phyloP scores from a whole-genome alignment of 2,113 vertebrate species.

The Nothoprocta perdicaria region DNA sequence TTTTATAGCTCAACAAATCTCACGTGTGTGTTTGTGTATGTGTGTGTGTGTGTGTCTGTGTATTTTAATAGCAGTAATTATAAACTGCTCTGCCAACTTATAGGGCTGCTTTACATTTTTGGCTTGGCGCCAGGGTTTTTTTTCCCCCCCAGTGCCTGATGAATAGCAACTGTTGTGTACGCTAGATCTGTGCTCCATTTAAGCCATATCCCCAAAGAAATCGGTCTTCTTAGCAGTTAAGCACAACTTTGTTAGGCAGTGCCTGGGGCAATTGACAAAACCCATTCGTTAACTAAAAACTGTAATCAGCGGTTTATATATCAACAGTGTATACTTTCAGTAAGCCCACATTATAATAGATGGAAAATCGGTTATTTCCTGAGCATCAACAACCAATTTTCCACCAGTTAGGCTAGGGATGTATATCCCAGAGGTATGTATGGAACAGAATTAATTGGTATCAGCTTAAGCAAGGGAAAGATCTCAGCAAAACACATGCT shows the following conservation, averaged over 20 bases:
- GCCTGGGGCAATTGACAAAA: constrained; percentile 60
- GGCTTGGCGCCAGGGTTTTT: constrained; percentile 68
- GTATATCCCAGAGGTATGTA: constrained; percentile 57
- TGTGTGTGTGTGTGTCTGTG: not conserved
- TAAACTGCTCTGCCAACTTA: constrained; percentile 80
- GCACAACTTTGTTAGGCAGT: constrained; percentile 68
- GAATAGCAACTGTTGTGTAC: constrained; percentile 78
- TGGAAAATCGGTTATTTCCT: constrained; percentile 81
- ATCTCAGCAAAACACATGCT: not conserved
- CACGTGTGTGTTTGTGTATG: constrained; percentile 54
- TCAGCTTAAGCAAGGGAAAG: constrained; percentile 24
- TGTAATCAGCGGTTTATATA: constrained; percentile 75
- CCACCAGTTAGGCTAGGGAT: constrained; percentile 75
- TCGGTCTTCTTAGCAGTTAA: constrained; percentile 71
- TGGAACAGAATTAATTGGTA: constrained; percentile 33
- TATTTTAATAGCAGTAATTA: constrained; percentile 83
- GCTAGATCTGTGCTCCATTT: constrained; percentile 67
- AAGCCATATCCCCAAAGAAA: constrained; percentile 74
- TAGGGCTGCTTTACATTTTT: constrained; percentile 80
- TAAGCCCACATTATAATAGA: constrained; percentile 70
- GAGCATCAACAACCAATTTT: constrained; percentile 78
- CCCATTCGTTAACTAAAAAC: constrained; percentile 72
- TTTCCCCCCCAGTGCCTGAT: constrained; percentile 61
- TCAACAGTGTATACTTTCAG: constrained; percentile 28
- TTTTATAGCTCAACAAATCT: constrained; percentile 78